Base-by-base conservation (phyloP, 2,888 invertebrate genomes). In the Macrophya alboannulata region DNA sequence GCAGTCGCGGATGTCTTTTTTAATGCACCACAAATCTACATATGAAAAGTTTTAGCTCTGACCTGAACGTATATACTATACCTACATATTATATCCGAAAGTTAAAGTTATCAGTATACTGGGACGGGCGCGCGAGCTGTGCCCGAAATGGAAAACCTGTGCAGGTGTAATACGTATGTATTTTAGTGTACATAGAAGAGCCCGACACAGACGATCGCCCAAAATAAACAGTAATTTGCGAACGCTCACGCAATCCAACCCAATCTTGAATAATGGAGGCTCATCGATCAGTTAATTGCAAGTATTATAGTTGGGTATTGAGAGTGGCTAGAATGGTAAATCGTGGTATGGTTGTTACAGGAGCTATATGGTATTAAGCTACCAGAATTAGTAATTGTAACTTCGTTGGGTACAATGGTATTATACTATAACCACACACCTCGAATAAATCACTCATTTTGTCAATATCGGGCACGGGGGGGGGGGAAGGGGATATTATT, bases 221-320 rank as follows among this genome's bases (percentile, higher is more conserved):
- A 77, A 77, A 77, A 77, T 77, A 77, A 55, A 77, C 77, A 77
- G 77, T 77, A 77, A 77, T 77, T 77, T 51, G 43, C 77, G 15
- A 55, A 77, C 51, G 77, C 25, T 77, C 77, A 55, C 51, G 77
- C 77, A 77, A 77, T 55, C 51, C 77, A 71, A 40, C 48, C 55
- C 81, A 81, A 40, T 68, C 55, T 71, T 82, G 86, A 86, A 86
- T 86, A 87, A 87, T 86, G 86, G 85, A 84, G 77, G 77, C 71
- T 48, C 45, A 89, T 89, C 88, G 88, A 87, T 87, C 85, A 85
- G 81, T 85, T 65, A 87, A 90, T 87, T 83, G 85, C 25, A 8
- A 77, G 55, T 31, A 55, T 77, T 31, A 55, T 77, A 77, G 77
- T 77, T 51, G 3, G 77, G 25, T 77, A 77, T 77, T 55, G 51